Evolutionary conservation across 2,888 invertebrate species (phyloP), one percentile per base, ranked within the genome.

Genomic region (Keiferia lycopersicella): DNA sequence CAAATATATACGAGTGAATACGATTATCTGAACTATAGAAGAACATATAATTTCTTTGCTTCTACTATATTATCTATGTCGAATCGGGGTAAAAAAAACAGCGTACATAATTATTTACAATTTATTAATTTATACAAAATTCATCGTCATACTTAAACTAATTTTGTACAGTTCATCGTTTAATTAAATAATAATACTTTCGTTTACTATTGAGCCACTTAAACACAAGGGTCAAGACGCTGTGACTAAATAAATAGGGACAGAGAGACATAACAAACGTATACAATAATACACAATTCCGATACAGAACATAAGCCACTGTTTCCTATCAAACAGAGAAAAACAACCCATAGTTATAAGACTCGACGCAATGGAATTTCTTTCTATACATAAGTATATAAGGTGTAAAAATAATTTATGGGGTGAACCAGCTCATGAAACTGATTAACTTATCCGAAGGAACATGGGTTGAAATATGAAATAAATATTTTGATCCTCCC

Each of bases 81-180:
- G 10, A 34, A 34, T 34, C 10, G 34, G 34, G 38, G 20, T n/a
- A 70, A 67, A 72, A 70, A 76, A 73, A 71, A 62, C 67, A 64
- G 45, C 16, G 45, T 50, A 45, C 64, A 66, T 68, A 38, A 68
- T 80, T 88, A 88, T 88, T 84, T 87, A 89, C 86, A 89, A 81
- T 79, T 74, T 69, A 72, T 84, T 84, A 80, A 83, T 83, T 85
- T 83, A 83, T 82, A 86, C 79, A 85, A 84, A 81, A 78, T 69
- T 77, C 71, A 72, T 82, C 77, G 3, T 53, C 51, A 26, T 7
- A 53, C 87, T 87, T 86, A 88, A 68, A 73, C 79, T 85, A 84
- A 74, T 78, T 86, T 89, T 90, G 90, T 90, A 90, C 89, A 90
- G 73, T 84, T 81, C 71, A 77, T 81, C 10, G 30, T 81, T 82